phyloP scores from a whole-genome alignment of 2,888 invertebrate genomes.

The Petrolisthes cinctipes region DNA sequence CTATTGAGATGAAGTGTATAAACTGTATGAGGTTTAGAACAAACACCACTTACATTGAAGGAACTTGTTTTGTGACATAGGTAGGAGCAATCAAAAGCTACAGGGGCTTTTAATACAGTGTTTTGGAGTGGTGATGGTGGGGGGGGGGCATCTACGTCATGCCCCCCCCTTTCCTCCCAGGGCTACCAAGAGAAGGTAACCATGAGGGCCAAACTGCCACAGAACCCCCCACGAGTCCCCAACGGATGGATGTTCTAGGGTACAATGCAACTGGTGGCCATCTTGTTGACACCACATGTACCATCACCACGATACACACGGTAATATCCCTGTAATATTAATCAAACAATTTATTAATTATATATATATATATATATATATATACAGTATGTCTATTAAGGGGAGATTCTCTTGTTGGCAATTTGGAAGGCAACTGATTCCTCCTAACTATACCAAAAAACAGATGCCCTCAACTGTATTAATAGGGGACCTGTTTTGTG shows the following conservation, averaged over 20 bases:
- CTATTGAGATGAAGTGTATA: too few relatives aligned
- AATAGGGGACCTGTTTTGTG: not conserved
- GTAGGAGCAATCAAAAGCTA: too few relatives aligned
- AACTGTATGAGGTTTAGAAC: too few relatives aligned
- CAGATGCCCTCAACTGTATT: not conserved
- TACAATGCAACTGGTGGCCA: constrained; percentile 87
- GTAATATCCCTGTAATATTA: constrained; percentile 83
- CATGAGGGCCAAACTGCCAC: too few relatives aligned
- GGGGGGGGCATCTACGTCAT: too few relatives aligned
- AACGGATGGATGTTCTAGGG: constrained; percentile 66
- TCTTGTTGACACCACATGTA: constrained; percentile 91
- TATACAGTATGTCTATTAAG: not conserved
- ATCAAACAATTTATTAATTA: constrained; percentile 35
- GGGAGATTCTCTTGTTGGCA: too few relatives aligned
- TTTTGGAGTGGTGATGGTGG: not conserved
- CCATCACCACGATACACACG: constrained; percentile 94
- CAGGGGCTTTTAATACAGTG: too few relatives aligned
- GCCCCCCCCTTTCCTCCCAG: not conserved
- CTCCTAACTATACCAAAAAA: too few relatives aligned
- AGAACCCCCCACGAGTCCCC: too few relatives aligned
- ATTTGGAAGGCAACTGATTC: too few relatives aligned
- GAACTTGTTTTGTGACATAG: too few relatives aligned
- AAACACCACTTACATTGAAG: too few relatives aligned
- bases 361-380: not conserved
- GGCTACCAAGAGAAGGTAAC: not conserved